Evolutionary conservation across 2,888 invertebrate genomes (phyloP), one percentile per base, ranked within the genome.

Genomic region (Beris chalybata): DNA sequence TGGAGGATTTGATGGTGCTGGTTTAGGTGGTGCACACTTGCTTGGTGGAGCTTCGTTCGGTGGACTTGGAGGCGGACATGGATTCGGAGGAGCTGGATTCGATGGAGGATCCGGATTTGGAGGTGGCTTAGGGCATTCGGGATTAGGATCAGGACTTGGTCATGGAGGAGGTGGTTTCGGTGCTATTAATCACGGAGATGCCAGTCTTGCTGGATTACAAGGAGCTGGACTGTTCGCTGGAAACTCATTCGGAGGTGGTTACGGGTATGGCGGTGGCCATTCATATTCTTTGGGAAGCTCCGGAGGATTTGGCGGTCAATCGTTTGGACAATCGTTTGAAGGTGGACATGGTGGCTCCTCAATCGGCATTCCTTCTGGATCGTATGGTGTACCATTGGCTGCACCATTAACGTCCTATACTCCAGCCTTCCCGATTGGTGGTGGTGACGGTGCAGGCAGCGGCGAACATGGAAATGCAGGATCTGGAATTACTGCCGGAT

Each of bases 381-480:
- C 72, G 0, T 72, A 72, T 65, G 72, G 72, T 29, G 50, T 69
- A 0, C 72, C 72, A 32, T 66, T n/a, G 50, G 69, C 6, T 63
- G 68, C 30, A 31, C 64, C 64, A 15, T 29, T 64, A 4, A 47
- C 64, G 0, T 48, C 64, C 4, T 64, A 64, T 22, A 15, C 13
- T 47, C 68, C 53, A 63, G 64, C 70, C 32, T 68, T 65, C 55
- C 61, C 67, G 2, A 64, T 59, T 7, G 68, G 67, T 12, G 67
- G 68, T 63, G 13, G 47, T 30, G 38, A 38, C 1, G 15, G 63
- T 38, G 29, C 65, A 65, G 65, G 69, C 54, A n/a, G 58, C 48
- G 45, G 65, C 64, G 61, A 48, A 70, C 63, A 15, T 59, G 70
- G n/a, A 55, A 70, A 45, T 71, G 73, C 66, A 67, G 70, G 30